These are phyloP conservation scores for Noctilio leporinus DNA, from an alignment of 2,113 vertebrate genomes.

Conservation along the genomic window DNA sequence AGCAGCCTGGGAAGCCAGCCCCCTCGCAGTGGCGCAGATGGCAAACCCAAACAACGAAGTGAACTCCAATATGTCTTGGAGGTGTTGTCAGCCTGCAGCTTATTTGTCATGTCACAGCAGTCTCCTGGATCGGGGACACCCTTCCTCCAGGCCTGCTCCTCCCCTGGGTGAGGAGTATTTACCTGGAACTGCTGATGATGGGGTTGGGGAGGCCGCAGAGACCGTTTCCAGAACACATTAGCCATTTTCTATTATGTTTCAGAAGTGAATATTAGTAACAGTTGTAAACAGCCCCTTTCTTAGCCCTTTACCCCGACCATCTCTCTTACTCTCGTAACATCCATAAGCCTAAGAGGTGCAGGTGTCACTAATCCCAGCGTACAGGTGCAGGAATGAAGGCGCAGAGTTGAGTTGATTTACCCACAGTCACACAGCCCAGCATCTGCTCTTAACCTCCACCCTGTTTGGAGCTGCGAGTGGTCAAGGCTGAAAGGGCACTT, in stretches of 20 bases:
- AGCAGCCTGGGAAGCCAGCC: slow-evolving; percentile 75
- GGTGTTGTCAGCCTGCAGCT: slow-evolving; percentile 75
- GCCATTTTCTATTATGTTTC: background rate
- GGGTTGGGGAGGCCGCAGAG: background rate
- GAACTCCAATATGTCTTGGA: slow-evolving; percentile 84
- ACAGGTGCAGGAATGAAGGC: background rate
- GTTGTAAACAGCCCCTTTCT: background rate
- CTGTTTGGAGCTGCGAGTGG: background rate
- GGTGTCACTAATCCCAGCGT: background rate
- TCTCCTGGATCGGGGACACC: slow-evolving; percentile 70
- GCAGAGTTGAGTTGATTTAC: background rate
- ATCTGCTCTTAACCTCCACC: fast-evolving
- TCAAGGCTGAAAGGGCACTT: background rate
- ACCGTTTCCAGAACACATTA: background rate
- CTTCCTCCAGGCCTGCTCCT: background rate
- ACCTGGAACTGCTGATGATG: background rate
- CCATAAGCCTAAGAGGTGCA: background rate
- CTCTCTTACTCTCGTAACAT: fast-evolving
- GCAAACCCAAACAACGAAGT: slow-evolving; percentile 78
- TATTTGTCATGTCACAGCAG: slow-evolving; percentile 75
- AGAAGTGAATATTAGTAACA: background rate
- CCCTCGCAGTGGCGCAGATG: slow-evolving; percentile 84
- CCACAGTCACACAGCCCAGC: background rate
- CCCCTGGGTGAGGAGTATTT: background rate
- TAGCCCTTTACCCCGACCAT: background rate